Base-by-base conservation (phyloP, 2,797 vertebrate species). In the Poecile montanus region DNA sequence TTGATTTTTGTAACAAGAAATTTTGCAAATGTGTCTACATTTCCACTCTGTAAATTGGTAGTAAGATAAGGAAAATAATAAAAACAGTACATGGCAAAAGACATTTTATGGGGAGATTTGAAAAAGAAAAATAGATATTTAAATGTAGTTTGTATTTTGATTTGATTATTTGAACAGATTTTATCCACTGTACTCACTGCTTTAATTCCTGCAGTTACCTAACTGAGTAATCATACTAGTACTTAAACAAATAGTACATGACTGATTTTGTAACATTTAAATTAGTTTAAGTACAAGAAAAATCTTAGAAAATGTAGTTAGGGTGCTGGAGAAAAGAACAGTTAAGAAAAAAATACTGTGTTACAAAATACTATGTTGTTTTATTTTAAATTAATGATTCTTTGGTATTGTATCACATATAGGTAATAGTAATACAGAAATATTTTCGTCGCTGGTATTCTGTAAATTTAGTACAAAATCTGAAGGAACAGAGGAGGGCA, bases 401-500 rank as follows among this genome's bases (percentile, higher is more conserved):
- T 95, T 95, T 47, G 58, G 17, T 84, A 71, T 85, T 77, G 21
- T 92, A 9, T 88, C 76, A 36, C 71, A 36, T 81, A 7, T 18
- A 99, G 99, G 98, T 98, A 70, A 97, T 99, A 94, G 80, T 98
- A 38, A 90, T 99, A 88, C 99, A 99, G 97, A 98, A 97, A 1
- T 97, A 97, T 48, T 96, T 93, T 8, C 98, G 99, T 38, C 96
- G 97, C 70, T 99, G 99, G 98, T 95, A 97, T 84, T 98, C 99
- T 91, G 96, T 60, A 86, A 76, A 96, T 32, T 36, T 94, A 8
- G 98, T 98, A 42, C 91, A 97, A 10, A 75, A 70, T 17, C 88
- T 99, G 88, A 98, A 92, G 94, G 94, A 93, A 78, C 83, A 98
- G 50, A 98, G 95, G 91, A 94, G 74, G 2, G 57, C 97, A 38